Conservation (phyloP, 2,888 invertebrate genomes). For the Polydrusus pterygomalis region DNA sequence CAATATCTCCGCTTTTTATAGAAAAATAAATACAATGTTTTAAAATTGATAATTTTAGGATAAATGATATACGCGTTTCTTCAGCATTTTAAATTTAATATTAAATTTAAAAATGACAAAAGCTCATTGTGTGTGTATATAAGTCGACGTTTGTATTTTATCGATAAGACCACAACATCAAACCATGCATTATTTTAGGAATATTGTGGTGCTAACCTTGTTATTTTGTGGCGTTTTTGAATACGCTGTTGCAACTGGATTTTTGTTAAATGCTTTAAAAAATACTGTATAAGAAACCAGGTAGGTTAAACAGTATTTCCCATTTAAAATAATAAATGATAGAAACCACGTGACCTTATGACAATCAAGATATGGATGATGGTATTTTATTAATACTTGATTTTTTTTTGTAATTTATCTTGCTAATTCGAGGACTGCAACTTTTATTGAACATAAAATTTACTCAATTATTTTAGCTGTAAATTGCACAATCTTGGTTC, state of each 20-base stretch:
- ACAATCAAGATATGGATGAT: no score
- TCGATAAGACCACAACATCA: background rate
- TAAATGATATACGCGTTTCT: background rate
- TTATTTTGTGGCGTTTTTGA: background rate
- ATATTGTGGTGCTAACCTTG: background rate
- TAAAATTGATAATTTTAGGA: background rate
- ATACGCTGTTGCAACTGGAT: background rate
- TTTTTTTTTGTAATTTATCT: no score
- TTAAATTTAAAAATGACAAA: background rate
- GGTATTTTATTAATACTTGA: no score
- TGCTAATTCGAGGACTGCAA: no score
- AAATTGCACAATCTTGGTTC: constrained; percentile 10
- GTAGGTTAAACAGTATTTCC: background rate
- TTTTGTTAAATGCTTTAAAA: background rate
- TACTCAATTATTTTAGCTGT: background rate
- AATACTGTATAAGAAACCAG: background rate
- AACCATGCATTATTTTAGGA: background rate
- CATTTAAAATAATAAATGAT: no score
- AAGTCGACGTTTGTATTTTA: background rate
- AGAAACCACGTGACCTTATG: no score
- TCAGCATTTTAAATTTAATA: background rate
- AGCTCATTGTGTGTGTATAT: background rate
- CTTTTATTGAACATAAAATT: background rate
- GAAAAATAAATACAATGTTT: background rate
- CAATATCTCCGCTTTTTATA: background rate